Evolutionary conservation across 1,140 invertebrate species (phyloP), one percentile per base, ranked within the genome.

Genomic region (Parapsyche elsis): DNA sequence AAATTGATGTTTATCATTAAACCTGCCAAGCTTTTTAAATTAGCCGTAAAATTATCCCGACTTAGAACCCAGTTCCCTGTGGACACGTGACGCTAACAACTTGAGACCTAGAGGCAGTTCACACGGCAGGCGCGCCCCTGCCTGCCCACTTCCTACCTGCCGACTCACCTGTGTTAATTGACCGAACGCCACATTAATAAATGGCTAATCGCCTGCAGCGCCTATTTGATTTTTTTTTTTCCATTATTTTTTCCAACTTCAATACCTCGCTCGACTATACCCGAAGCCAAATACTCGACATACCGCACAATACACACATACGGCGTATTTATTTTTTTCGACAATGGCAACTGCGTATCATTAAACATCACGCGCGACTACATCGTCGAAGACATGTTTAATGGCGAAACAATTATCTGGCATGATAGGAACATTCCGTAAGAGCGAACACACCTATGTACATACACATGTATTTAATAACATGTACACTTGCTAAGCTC

Each of bases 111-210:
- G 24, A 7, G 44, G 71, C 71, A 21, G 19, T 75, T 75, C 71
- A 75, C 71, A 75, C 71, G 71, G 12, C 23, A 10, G 14, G 46
- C 46, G 71, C 71, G 14, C 46, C 23, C 12, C 45, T 75, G 2
- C 44, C 45, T 57, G 71, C 44, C 71, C 71, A 75, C 44, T 75
- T 49, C 71, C 71, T 75, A 71, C 71, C 71, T 75, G 71, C 44
- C 71, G 19, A 57, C 71, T 53, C 44, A 75, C 71, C 71, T 75
- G 71, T 21, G 71, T 75, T 75, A 75, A 75, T 75, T 75, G 71
- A 75, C 71, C 71, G 44, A 49, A 75, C 38, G 38, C 71, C 71
- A 75, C 71, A 75, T 75, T 75, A 75, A 75, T 75, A 75, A 75
- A 75, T 75, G 38, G 71, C 71, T 75, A 75, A 75, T 75, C 71